Evolutionary conservation across 2,888 invertebrate genomes (phyloP).

Genomic region (Mimachlamys varia): DNA sequence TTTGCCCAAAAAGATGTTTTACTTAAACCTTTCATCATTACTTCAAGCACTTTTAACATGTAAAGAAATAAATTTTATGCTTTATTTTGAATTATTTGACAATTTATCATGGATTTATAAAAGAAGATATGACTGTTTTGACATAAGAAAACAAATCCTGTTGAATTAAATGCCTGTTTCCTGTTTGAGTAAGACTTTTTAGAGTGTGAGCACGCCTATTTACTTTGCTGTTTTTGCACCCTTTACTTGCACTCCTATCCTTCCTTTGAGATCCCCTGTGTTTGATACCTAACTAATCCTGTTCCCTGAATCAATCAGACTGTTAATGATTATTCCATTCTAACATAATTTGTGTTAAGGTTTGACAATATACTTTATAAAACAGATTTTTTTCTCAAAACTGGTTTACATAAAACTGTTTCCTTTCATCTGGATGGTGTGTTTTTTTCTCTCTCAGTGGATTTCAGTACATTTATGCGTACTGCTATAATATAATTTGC

Average conservation of each 20-base stretch:
- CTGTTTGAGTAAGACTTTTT: background rate
- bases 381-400: background rate
- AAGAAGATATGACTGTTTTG: too few relatives aligned
- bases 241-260: background rate
- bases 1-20: too few relatives aligned
- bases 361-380: background rate
- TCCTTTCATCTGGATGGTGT: background rate
- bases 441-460: background rate
- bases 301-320: background rate
- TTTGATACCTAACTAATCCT: background rate
- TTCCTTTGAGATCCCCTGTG: background rate
- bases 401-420: background rate
- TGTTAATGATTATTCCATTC: background rate
- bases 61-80: too few relatives aligned
- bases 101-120: background rate
- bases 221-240: background rate
- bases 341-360: background rate
- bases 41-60: too few relatives aligned
- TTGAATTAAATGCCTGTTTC: background rate
- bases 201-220: background rate
- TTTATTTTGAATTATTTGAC: conserved; percentile 2
- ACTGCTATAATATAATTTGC: background rate
- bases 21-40: too few relatives aligned
- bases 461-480: background rate
- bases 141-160: too few relatives aligned